These are phyloP conservation scores for Otolemur crassicaudatus DNA, from an alignment of 2,797 vertebrate species.

Conservation along the genomic window DNA sequence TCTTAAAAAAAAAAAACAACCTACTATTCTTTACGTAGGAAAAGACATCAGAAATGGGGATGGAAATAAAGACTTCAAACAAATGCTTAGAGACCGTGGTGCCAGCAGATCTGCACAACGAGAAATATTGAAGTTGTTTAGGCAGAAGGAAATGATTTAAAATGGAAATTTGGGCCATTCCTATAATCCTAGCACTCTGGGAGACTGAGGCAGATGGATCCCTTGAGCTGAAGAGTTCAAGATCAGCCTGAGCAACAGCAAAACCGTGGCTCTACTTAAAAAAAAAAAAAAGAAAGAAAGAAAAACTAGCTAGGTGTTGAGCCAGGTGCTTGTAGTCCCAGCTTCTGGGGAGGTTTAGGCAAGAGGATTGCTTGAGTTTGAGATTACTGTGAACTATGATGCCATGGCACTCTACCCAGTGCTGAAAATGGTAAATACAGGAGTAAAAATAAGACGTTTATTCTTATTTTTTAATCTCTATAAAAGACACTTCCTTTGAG, in stretches of 20 bases:
- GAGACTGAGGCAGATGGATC: too few relatives aligned
- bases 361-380: too few relatives aligned
- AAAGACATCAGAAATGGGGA: neutral
- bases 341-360: too few relatives aligned
- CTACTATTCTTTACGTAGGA: neutral
- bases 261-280: too few relatives aligned
- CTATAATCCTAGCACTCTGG: too few relatives aligned
- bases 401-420: neutral
- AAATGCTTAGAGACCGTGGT: neutral
- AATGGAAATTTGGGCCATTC: neutral
- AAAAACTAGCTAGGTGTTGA: too few relatives aligned
- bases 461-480: slow-evolving; percentile 1
- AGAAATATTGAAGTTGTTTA: neutral
- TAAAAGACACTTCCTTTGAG: neutral
- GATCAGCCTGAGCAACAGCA: too few relatives aligned
- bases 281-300: too few relatives aligned
- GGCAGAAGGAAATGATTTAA: neutral
- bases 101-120: neutral
- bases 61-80: neutral
- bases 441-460: neutral
- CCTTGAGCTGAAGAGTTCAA: too few relatives aligned
- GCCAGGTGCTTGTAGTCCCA: too few relatives aligned
- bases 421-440: neutral
- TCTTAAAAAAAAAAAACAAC: neutral
- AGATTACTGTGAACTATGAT: too few relatives aligned